A percentile compares a stretch with the other conserved stretches of the same genome.
Evolutionary conservation across 2,888 invertebrate species (phyloP).

Genomic region (Galerucella calmariensis): DNA sequence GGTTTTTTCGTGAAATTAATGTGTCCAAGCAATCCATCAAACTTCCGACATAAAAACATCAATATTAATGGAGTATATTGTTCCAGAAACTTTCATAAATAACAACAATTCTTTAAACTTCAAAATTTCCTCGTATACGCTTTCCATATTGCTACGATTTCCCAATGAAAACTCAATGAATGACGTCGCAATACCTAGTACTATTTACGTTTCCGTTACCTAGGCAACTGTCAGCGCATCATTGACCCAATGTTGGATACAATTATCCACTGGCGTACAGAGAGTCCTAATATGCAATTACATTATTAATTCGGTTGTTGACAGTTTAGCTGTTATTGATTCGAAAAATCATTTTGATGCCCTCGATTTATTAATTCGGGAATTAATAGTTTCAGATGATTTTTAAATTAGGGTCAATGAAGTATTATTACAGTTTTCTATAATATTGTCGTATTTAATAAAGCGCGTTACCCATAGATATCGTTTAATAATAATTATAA

Average conservation of each 20-base stretch:
- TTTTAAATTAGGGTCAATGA: too few relatives aligned
- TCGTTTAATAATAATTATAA: too few relatives aligned
- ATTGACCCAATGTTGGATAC: constrained; percentile 32
- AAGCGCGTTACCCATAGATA: too few relatives aligned
- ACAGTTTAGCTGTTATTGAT: constrained; percentile 34
- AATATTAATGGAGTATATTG: too few relatives aligned
- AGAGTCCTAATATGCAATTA: constrained; percentile 33
- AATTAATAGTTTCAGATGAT: too few relatives aligned
- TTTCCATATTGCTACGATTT: not conserved
- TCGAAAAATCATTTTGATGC: constrained; percentile 25
- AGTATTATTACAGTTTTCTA: too few relatives aligned
- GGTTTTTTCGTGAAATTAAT: too few relatives aligned
- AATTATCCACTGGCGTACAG: constrained; percentile 27
- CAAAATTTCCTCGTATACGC: not conserved
- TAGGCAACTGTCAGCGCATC: constrained; percentile 22
- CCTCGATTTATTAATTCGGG: constrained; percentile 28
- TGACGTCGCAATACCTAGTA: constrained; percentile 32
- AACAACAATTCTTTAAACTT: not conserved
- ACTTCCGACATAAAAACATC: too few relatives aligned
- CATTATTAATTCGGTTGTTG: constrained; percentile 30
- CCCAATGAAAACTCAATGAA: constrained; percentile 28
- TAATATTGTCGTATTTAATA: too few relatives aligned
- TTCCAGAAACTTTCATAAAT: too few relatives aligned
- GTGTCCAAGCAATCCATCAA: too few relatives aligned
- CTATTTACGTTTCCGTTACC: constrained; percentile 32